These are phyloP conservation scores for Hypolimnas misippus DNA, from an alignment of 2,888 invertebrate species.

Conservation along the genomic window DNA sequence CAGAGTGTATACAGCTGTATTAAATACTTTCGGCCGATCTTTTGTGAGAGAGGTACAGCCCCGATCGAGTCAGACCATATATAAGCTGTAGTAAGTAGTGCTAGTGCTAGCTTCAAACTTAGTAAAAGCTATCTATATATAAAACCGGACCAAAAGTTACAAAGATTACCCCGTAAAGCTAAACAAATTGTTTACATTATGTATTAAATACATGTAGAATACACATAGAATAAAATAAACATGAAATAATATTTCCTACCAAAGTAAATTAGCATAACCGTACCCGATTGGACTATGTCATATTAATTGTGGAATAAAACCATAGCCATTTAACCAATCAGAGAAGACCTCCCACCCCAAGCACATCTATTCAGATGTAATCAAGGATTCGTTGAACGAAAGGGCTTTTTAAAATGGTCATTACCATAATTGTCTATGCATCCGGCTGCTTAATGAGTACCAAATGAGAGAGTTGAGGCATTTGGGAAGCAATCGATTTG, in stretches of 20 bases:
- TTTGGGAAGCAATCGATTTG: conserved; percentile 73
- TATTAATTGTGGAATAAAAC: conserved; percentile 57
- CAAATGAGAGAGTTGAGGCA: conserved; percentile 75
- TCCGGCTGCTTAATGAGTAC: conserved; percentile 78
- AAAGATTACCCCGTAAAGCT: too few relatives aligned
- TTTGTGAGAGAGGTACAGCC: too few relatives aligned
- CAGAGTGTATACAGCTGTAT: too few relatives aligned
- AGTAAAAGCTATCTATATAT: too few relatives aligned
- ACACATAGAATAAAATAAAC: background rate
- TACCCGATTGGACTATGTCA: conserved; percentile 34
- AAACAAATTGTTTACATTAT: too few relatives aligned
- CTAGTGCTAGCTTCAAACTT: too few relatives aligned
- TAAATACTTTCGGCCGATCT: too few relatives aligned
- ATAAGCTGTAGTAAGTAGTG: too few relatives aligned
- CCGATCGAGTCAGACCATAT: too few relatives aligned
- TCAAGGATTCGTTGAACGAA: conserved; percentile 51
- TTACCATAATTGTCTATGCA: conserved; percentile 72
- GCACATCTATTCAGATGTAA: conserved; percentile 20
- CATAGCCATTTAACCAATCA: conserved; percentile 47
- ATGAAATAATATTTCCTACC: background rate
- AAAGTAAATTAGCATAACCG: conserved; percentile 34
- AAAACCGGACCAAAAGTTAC: too few relatives aligned
- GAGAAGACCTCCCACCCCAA: conserved; percentile 40
- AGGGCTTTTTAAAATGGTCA: conserved; percentile 65
- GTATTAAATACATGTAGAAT: too few relatives aligned